These are phyloP conservation scores for Apeltes quadracus DNA, from an alignment of 2,113 vertebrate genomes.

Conservation along the genomic window DNA sequence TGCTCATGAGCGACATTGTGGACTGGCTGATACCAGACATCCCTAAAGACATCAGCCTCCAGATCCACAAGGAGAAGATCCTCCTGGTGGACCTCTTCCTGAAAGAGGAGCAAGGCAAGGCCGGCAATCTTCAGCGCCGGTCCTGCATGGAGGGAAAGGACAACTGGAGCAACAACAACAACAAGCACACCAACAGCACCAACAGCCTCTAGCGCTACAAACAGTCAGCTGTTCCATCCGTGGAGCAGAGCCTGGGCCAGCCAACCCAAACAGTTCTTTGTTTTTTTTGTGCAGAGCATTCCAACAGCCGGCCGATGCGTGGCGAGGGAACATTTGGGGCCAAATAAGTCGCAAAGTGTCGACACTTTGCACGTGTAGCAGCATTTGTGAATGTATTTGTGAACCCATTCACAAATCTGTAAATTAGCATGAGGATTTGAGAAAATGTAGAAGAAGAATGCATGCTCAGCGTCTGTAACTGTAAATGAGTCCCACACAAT, in stretches of 20 bases:
- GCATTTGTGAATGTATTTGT: neutral
- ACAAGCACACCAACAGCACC: slow-evolving; percentile 69
- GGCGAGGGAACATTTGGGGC: neutral
- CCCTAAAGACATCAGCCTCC: slow-evolving; percentile 97
- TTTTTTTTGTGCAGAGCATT: slow-evolving; percentile 78
- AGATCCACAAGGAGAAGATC: slow-evolving; percentile 96
- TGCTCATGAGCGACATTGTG: slow-evolving; percentile 98
- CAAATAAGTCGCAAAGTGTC: neutral
- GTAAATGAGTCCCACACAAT: neutral
- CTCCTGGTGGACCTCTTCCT: slow-evolving; percentile 96
- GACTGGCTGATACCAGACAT: slow-evolving; percentile 99
- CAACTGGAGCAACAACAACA: slow-evolving; percentile 72
- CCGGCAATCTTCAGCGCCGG: slow-evolving; percentile 81
- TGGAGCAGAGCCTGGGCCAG: slow-evolving; percentile 7
- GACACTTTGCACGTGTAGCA: too few species aligned
- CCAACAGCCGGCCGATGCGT: slow-evolving; percentile 57
- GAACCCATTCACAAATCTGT: neutral
- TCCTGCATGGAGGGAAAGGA: slow-evolving; percentile 21
- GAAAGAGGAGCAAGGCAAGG: slow-evolving; percentile 93
- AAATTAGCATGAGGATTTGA: neutral
- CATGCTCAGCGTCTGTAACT: neutral
- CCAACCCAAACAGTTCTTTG: slow-evolving; percentile 29
- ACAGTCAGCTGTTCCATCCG: neutral
- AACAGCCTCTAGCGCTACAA: slow-evolving; percentile 61
- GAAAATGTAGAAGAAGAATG: neutral